Percentiles rank a stretch among this genome's conserved stretches.
Evolutionary conservation across 2,888 invertebrate species (phyloP).

Genomic region (Cheilosia impressa): DNA sequence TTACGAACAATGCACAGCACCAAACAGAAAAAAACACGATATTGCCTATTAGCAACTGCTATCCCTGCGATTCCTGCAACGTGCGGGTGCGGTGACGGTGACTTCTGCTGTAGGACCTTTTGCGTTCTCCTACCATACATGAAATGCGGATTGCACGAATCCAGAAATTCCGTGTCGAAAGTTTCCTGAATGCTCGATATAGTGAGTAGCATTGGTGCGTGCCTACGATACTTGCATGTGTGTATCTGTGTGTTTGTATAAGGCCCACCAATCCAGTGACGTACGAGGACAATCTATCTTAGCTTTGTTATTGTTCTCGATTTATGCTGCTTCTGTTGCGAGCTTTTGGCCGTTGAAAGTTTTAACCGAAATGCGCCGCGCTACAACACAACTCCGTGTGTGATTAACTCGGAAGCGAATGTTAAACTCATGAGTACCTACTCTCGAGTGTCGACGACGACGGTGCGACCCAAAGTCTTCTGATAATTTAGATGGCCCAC

Average conservation of each 20-base stretch:
- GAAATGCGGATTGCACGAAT: slow-evolving; percentile 74
- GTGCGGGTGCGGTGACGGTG: slow-evolving; percentile 69
- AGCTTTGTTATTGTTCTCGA: slow-evolving; percentile 72
- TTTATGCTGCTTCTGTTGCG: slow-evolving; percentile 40
- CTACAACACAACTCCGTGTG: slow-evolving; percentile 64
- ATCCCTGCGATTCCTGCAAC: slow-evolving; percentile 65
- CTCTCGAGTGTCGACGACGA: slow-evolving; percentile 3
- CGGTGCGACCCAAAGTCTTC: slow-evolving; percentile 38
- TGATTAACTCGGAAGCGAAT: slow-evolving; percentile 70
- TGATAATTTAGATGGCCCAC: slow-evolving; percentile 69
- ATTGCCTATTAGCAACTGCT: slow-evolving; percentile 50
- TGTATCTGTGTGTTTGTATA: slow-evolving; percentile 59
- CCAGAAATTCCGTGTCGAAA: slow-evolving; percentile 75
- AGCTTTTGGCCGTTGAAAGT: slow-evolving; percentile 71
- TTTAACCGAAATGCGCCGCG: slow-evolving; percentile 67
- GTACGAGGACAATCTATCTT: slow-evolving; percentile 75
- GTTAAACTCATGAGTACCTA: slow-evolving; percentile 53
- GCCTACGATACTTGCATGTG: slow-evolving; percentile 62
- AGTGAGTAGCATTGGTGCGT: slow-evolving; percentile 71
- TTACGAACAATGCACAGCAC: slow-evolving; percentile 32
- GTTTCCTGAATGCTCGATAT: slow-evolving; percentile 72
- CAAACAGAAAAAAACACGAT: slow-evolving; percentile 34
- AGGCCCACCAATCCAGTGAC: slow-evolving; percentile 74
- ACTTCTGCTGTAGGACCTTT: slow-evolving; percentile 74
- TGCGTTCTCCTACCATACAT: slow-evolving; percentile 75